Evolutionary conservation across 2,113 vertebrate species (phyloP).

Genomic region (Pelmatolapia mariae): DNA sequence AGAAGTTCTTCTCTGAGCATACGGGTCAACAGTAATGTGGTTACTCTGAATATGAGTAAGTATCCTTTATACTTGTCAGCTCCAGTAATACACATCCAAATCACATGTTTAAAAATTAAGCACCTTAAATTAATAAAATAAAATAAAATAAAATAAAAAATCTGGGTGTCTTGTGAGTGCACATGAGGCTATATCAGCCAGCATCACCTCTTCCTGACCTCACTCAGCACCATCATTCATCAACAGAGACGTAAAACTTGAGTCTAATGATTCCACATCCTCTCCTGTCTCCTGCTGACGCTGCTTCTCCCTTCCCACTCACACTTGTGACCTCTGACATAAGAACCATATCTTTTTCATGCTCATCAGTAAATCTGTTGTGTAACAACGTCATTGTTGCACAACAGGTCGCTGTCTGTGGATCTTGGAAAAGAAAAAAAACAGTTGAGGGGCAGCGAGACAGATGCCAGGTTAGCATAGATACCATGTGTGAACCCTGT

Average conservation of each 20-base stretch:
- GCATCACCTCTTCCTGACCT: constrained; percentile 20
- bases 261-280: constrained; percentile 53
- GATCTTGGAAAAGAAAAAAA: neutral
- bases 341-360: neutral
- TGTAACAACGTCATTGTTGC: neutral
- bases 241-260: constrained; percentile 6
- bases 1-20: neutral
- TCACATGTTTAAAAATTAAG: neutral
- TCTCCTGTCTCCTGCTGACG: constrained; percentile 46
- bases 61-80: neutral
- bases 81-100: neutral
- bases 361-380: neutral
- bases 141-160: neutral
- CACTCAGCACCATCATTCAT: constrained; percentile 26
- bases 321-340: constrained; percentile 38
- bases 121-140: neutral
- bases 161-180: fast-evolving
- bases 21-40: neutral
- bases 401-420: neutral
- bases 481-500: neutral
- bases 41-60: neutral
- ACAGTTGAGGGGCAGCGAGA: neutral
- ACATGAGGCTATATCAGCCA: neutral
- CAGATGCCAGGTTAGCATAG: neutral
- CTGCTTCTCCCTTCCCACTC: neutral